Conservation (phyloP, 2,113 vertebrate species). For the Gorsachius goisagi region DNA sequence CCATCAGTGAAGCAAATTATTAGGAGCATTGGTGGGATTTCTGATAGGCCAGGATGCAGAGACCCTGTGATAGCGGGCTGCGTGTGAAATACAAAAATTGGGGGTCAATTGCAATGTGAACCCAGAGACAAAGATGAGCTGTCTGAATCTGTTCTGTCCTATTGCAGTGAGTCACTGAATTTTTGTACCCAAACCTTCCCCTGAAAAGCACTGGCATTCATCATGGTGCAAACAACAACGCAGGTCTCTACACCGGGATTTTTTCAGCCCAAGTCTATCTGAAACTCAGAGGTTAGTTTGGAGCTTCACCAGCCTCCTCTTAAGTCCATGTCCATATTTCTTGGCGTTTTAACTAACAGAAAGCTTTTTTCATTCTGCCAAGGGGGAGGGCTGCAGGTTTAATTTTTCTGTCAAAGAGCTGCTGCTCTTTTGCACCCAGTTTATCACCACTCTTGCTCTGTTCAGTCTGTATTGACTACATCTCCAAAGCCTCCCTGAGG, state of each 20-base stretch:
- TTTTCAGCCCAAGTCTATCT: not conserved
- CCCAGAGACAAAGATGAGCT: slow-evolving; percentile 21
- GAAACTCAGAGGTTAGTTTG: not conserved
- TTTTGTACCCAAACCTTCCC: not conserved
- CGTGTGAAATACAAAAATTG: not conserved
- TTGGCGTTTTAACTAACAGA: not conserved
- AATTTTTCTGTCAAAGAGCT: not conserved
- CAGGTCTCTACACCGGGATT: not conserved
- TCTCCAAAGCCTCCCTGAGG: not conserved
- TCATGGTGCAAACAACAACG: not conserved
- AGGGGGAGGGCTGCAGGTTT: not conserved
- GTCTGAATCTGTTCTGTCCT: not conserved
- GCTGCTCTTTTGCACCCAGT: not conserved
- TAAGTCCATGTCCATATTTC: not conserved
- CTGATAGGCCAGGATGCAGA: not conserved
- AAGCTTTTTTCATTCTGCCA: not conserved
- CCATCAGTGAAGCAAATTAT: not conserved
- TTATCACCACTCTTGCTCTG: not conserved
- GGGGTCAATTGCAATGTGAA: slow-evolving; percentile 43
- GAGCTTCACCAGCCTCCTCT: not conserved
- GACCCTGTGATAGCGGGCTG: not conserved
- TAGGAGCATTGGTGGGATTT: not conserved
- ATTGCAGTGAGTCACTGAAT: not conserved
- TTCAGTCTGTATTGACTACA: not conserved
- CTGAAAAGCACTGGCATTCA: not conserved